Conservation (phyloP, 2,888 invertebrate species). For the Horisme vitalbata region DNA sequence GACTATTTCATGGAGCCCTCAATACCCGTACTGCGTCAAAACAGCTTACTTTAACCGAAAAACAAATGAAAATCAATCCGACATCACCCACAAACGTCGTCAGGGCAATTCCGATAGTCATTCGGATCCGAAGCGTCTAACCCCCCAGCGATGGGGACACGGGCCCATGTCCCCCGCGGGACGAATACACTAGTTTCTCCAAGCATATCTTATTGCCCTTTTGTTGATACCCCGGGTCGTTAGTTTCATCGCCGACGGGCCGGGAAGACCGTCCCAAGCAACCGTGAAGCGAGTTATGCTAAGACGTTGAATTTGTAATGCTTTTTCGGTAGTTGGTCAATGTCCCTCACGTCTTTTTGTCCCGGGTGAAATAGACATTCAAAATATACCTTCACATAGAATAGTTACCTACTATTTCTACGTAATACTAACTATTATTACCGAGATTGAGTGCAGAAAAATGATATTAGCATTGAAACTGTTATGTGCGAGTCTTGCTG, state of each 20-base stretch:
- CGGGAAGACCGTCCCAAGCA: slow-evolving; percentile 22
- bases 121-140: slow-evolving; percentile 40
- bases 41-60: slow-evolving; percentile 25
- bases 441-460: too few species aligned
- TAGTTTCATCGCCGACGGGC: slow-evolving; percentile 78
- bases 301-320: slow-evolving; percentile 24
- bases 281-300: slow-evolving; percentile 27
- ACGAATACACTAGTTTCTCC: slow-evolving; percentile 79
- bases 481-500: too few species aligned
- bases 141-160: slow-evolving; percentile 45
- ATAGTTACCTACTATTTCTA: too few species aligned
- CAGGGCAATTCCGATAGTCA: slow-evolving; percentile 53
- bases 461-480: too few species aligned
- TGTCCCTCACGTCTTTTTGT: not conserved
- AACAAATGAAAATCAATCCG: slow-evolving; percentile 51
- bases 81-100: slow-evolving; percentile 46
- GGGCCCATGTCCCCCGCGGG: slow-evolving; percentile 63
- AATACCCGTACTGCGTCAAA: slow-evolving; percentile 2
- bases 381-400: too few species aligned
- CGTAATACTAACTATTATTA: too few species aligned
- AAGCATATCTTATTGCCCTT: slow-evolving; percentile 83
- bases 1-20: slow-evolving; percentile 1
- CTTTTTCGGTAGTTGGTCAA: slow-evolving; percentile 18
- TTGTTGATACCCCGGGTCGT: slow-evolving; percentile 80
- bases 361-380: not conserved